Evolutionary conservation across 2,797 vertebrate genomes (phyloP).

Genomic region (Anas georgica): DNA sequence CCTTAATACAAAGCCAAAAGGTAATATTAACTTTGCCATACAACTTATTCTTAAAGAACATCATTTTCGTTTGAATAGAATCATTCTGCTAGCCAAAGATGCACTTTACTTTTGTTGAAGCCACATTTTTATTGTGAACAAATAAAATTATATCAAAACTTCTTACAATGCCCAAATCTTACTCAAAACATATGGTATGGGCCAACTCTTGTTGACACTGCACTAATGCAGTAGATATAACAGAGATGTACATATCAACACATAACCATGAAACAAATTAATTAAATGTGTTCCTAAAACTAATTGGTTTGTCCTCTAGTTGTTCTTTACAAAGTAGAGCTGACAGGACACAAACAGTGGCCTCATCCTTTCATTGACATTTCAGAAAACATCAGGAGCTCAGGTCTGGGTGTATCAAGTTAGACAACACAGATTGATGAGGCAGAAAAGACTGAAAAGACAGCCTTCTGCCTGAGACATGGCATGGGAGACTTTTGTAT

Average conservation of each 20-base stretch:
- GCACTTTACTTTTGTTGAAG: background rate
- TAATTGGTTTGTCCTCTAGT: background rate
- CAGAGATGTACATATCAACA: background rate
- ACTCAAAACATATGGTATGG: background rate
- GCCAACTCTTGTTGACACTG: background rate
- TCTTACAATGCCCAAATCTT: background rate
- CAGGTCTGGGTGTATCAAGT: background rate
- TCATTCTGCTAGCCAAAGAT: background rate
- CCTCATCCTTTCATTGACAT: background rate
- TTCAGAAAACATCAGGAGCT: slow-evolving; percentile 11
- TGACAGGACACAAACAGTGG: background rate
- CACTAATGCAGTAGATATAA: background rate
- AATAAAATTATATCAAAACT: background rate
- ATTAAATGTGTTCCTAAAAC: background rate
- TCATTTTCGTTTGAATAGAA: background rate
- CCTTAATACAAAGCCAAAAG: background rate
- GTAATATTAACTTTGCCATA: background rate
- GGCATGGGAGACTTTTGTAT: background rate
- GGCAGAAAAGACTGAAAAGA: slow-evolving; percentile 50
- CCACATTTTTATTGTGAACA: background rate
- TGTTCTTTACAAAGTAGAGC: slow-evolving; percentile 1
- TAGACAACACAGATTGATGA: slow-evolving; percentile 47
- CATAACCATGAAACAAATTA: background rate
- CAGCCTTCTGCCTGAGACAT: background rate
- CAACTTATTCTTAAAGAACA: background rate